Evolutionary conservation across 2,888 invertebrate genomes (phyloP).

Genomic region (Lithophane socia): DNA sequence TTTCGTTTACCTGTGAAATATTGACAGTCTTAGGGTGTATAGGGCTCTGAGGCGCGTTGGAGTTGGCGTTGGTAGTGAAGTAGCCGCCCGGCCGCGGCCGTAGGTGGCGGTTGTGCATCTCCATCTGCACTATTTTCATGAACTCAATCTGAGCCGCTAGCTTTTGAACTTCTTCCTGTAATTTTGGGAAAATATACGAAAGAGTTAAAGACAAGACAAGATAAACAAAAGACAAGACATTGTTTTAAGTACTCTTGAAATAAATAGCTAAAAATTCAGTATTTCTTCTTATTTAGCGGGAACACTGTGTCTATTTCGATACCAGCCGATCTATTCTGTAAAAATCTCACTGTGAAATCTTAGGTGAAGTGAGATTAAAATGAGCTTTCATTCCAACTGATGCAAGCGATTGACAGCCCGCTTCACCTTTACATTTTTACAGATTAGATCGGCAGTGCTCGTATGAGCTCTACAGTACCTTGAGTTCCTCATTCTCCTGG

Average conservation of each 20-base stretch:
- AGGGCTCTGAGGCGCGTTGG: constrained; percentile 78
- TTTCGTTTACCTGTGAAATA: constrained; percentile 77
- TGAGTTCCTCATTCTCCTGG: constrained; percentile 97
- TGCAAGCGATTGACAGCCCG: neutral
- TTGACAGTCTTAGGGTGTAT: constrained; percentile 80
- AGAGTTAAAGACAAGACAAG: neutral
- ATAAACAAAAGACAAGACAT: too few relatives aligned
- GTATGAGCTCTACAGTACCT: constrained; percentile 87
- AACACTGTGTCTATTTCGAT: neutral
- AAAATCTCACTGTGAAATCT: neutral
- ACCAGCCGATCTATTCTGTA: neutral
- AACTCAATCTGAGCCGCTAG: constrained; percentile 97
- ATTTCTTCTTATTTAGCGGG: neutral
- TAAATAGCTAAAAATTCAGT: neutral
- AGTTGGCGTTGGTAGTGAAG: constrained; percentile 90
- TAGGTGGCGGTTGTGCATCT: constrained; percentile 97
- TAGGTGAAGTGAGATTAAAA: neutral
- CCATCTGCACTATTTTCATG: constrained; percentile 98
- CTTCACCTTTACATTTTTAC: neutral
- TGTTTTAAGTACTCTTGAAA: neutral
- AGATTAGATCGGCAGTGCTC: neutral
- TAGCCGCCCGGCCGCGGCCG: constrained; percentile 96
- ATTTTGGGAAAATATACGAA: constrained; percentile 29
- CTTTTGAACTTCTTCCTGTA: constrained; percentile 97
- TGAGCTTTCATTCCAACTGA: neutral